A percentile compares a stretch with the other conserved stretches of the same genome.
These are phyloP conservation scores for Parthenolecanium corni DNA, from an alignment of 2,888 invertebrate genomes.

Conservation along the genomic window DNA sequence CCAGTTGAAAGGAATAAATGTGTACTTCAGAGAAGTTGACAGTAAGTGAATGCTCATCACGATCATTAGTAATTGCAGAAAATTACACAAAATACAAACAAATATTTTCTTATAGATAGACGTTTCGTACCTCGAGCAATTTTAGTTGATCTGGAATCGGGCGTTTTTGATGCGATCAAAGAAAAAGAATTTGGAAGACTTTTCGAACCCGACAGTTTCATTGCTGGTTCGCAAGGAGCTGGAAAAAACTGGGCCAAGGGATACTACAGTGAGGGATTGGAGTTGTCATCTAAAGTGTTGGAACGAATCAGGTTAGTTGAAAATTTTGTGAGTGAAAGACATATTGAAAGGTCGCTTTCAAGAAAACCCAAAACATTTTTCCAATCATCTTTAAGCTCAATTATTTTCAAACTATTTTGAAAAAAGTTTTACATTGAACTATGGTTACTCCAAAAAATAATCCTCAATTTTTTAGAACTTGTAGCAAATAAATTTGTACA, in stretches of 20 bases:
- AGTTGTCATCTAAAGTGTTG: constrained; percentile 8
- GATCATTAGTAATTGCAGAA: too few relatives aligned
- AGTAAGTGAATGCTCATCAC: constrained; percentile 1
- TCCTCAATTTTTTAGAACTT: too few relatives aligned
- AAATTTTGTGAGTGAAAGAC: too few relatives aligned
- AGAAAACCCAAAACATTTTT: background rate
- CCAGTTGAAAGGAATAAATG: constrained; percentile 23
- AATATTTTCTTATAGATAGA: background rate
- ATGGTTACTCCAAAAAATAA: too few relatives aligned
- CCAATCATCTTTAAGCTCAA: too few relatives aligned
- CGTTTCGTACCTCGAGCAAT: constrained; percentile 19
- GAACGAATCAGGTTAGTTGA: constrained; percentile 18
- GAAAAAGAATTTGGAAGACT: constrained; percentile 13
- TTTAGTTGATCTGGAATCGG: constrained; percentile 20
- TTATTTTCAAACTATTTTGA: too few relatives aligned
- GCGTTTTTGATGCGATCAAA: constrained; percentile 19
- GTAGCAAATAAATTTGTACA: too few relatives aligned
- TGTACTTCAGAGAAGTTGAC: constrained; percentile 21
- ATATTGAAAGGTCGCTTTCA: background rate
- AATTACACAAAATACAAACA: too few relatives aligned
- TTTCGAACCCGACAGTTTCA: constrained; percentile 22
- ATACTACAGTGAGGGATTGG: constrained; percentile 22
- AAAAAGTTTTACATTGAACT: too few relatives aligned
- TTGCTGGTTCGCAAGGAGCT: constrained; percentile 11
- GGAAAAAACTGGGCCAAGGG: constrained; percentile 27